Conservation (phyloP, 2,888 invertebrate genomes). For the Hydriomena furcata region DNA sequence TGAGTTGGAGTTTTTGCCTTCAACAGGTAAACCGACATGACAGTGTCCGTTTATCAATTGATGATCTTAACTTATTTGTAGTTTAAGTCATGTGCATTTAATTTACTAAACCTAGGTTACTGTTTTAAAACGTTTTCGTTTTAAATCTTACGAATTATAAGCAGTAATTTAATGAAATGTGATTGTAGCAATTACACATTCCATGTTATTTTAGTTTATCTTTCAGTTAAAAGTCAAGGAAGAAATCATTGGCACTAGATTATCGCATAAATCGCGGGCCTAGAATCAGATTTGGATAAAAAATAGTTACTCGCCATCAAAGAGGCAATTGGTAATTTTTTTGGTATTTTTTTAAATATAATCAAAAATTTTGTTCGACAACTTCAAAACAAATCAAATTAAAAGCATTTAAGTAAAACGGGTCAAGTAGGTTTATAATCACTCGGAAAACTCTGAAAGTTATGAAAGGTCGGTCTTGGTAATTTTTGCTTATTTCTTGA, state of each 20-base stretch:
- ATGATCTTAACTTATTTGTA: background rate
- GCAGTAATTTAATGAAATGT: constrained; percentile 1
- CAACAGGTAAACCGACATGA: background rate
- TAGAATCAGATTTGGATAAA: too few relatives aligned
- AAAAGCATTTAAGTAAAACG: too few relatives aligned
- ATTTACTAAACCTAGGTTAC: background rate
- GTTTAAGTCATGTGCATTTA: background rate
- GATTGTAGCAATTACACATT: constrained; percentile 6
- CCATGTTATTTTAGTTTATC: constrained; percentile 2
- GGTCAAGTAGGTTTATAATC: too few relatives aligned
- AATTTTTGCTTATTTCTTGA: too few relatives aligned
- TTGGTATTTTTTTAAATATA: too few relatives aligned
- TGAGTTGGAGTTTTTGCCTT: background rate
- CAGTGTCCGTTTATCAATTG: constrained; percentile 2
- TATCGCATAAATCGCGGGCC: too few relatives aligned
- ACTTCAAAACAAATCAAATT: too few relatives aligned
- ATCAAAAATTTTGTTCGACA: too few relatives aligned
- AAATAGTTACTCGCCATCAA: too few relatives aligned
- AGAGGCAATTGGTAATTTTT: too few relatives aligned
- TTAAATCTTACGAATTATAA: constrained; percentile 10
- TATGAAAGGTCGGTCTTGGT: too few relatives aligned
- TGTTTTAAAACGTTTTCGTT: constrained; percentile 16
- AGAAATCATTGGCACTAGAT: constrained; percentile 15
- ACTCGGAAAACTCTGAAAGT: too few relatives aligned
- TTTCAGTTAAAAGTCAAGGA: background rate